Conservation (phyloP, 30 jellyfish, hydroid and myxozoan species). For the Pelagia noctiluca region DNA sequence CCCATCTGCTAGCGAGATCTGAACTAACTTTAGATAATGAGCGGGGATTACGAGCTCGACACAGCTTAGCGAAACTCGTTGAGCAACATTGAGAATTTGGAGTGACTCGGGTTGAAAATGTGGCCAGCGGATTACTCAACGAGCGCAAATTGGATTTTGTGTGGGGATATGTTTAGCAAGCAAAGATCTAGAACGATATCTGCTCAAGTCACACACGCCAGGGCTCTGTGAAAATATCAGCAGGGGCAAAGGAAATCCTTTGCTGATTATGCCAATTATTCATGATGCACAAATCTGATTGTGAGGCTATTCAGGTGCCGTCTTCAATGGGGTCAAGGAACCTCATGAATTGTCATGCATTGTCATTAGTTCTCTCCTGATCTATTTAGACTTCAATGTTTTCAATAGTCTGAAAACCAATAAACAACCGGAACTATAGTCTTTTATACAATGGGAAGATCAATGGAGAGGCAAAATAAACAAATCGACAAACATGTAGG, state of each 20-base stretch:
- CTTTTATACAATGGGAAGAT: no score
- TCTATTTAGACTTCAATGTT: no score
- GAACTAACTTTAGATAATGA: slow-evolving; percentile 73
- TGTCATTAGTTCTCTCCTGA: no score
- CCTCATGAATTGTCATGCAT: no score
- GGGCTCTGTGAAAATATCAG: background rate
- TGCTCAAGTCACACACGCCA: background rate
- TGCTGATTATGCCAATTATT: no score
- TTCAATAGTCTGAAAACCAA: no score
- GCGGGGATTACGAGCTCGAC: slow-evolving; percentile 46
- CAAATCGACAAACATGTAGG: no score
- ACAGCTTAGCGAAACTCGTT: slow-evolving; percentile 60
- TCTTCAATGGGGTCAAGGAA: no score
- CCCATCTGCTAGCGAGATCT: slow-evolving; percentile 60
- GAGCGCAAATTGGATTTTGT: slow-evolving; percentile 50
- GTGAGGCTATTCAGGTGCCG: no score
- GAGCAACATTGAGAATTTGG: slow-evolving; percentile 47
- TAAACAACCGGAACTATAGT: no score
- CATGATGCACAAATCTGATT: no score
- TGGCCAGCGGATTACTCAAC: slow-evolving; percentile 64
- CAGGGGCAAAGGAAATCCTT: background rate
- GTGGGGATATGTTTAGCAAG: slow-evolving; percentile 34
- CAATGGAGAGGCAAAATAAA: no score
- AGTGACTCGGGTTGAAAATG: slow-evolving; percentile 31
- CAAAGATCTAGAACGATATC: slow-evolving; percentile 55